These are phyloP conservation scores for Drosophila demipolita DNA, from an alignment of 2,888 invertebrate species.

Conservation along the genomic window DNA sequence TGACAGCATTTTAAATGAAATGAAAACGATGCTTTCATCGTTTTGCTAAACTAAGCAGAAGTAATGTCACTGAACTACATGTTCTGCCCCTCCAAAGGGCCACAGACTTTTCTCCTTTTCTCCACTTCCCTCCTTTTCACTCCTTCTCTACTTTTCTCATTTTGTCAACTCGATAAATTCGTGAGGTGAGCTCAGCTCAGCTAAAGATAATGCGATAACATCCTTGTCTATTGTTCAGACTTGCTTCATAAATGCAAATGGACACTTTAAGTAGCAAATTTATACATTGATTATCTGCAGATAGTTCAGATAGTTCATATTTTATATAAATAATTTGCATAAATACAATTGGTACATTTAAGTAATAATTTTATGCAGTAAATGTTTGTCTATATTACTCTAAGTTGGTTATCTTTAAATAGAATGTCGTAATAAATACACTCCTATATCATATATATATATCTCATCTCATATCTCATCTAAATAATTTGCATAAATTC, in stretches of 20 bases:
- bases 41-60: slow-evolving; percentile 76
- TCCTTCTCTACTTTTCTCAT: neutral
- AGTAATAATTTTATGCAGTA: neutral
- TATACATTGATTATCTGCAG: neutral
- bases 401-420: too few species aligned
- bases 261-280: neutral
- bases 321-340: neutral
- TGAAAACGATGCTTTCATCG: slow-evolving; percentile 77
- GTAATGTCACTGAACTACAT: slow-evolving; percentile 73
- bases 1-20: slow-evolving; percentile 81
- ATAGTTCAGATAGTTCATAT: neutral
- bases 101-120: neutral
- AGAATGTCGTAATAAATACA: too few species aligned
- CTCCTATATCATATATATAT: too few species aligned
- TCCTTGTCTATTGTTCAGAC: slow-evolving; percentile 25
- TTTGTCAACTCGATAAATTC: slow-evolving; percentile 27
- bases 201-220: slow-evolving; percentile 54
- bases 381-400: too few species aligned
- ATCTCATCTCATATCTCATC: too few species aligned
- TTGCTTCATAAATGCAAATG: slow-evolving; percentile 7
- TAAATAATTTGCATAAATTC: neutral
- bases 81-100: slow-evolving; percentile 19
- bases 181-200: slow-evolving; percentile 40
- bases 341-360: neutral
- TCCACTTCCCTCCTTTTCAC: neutral